Evolutionary conservation across 1,140 invertebrate species (phyloP).

Genomic region (Homalodisca vitripennis): DNA sequence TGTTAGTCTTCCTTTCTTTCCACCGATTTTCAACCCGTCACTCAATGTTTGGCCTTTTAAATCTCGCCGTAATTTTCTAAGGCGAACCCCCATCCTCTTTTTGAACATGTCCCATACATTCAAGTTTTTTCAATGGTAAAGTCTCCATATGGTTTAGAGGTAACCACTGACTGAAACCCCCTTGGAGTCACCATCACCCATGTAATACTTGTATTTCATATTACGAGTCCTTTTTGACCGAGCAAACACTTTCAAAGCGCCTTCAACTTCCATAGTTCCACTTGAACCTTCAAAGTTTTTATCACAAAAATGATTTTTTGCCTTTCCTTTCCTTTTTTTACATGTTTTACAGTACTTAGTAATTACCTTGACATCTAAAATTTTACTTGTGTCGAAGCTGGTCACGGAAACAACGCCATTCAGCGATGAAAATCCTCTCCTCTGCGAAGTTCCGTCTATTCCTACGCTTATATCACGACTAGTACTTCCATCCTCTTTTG

Average conservation of each 20-base stretch:
- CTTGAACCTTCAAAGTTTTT: background rate
- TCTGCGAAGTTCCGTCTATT: no score
- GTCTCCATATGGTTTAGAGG: background rate
- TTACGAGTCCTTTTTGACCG: background rate
- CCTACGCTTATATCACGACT: no score
- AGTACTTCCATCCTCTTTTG: no score
- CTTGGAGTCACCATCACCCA: background rate
- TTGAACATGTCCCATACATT: constrained; percentile 14
- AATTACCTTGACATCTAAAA: constrained; percentile 7
- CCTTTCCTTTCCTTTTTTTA: no score
- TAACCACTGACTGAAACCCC: constrained; percentile 2
- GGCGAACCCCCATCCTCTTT: constrained; percentile 6
- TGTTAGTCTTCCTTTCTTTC: background rate
- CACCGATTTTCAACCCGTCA: constrained; percentile 2
- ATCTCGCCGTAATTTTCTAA: background rate
- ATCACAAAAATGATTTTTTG: background rate
- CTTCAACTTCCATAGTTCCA: constrained; percentile 5
- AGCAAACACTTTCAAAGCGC: background rate
- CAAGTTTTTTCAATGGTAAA: background rate
- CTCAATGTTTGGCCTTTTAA: background rate
- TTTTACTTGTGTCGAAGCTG: constrained; percentile 4
- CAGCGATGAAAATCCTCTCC: no score
- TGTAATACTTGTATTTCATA: background rate
- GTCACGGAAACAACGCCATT: constrained; percentile 14
- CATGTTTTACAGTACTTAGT: background rate